Evolutionary conservation across 2,113 vertebrate species (phyloP), one percentile per base, ranked within the genome.

Genomic region (Lasiurus cinereus): DNA sequence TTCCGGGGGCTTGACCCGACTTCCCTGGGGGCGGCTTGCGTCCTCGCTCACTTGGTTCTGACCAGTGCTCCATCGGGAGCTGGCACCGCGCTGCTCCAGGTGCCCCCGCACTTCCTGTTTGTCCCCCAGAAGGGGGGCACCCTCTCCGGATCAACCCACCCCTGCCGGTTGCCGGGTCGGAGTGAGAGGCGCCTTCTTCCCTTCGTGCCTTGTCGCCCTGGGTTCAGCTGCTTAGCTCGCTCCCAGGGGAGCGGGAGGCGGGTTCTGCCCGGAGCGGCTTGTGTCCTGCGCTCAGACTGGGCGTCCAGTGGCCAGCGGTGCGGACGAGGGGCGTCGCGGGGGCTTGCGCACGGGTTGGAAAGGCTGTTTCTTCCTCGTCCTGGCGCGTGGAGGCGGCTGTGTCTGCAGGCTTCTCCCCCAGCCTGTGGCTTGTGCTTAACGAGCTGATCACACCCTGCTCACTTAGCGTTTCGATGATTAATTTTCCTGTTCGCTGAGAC

Each of bases 391-490:
- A 84, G 36, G 73, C 5, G 24, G 59, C 50, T 72, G 76, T 86
- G 95, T 72, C 72, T 88, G 62, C 83, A 94, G 96, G 96, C 0
- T 94, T 87, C 91, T 96, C 74, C 80, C 94, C 54, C 43, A 90
- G 36, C 94, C 92, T 94, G 74, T 93, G 93, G 39, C 39, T 90
- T 83, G 50, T 92, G 86, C 88, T 94, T 96, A 97, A 96, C 89
- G 39, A 39, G 39, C 39, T 39, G 5, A 39, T 39, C 39, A 39
- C 39, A 39, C 39, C 39, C 39, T 5, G 39, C 39, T 39, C 39
- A 5, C 5, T 96, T 97, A 96, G 92, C 93, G 93, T 48, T 89
- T 91, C 69, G 27, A 22, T 85, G 90, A 96, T 94, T 97, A 97
- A 96, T 97, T 98, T 97, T 97, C 94, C 72, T 91, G 72, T 12